Evolutionary conservation across 2,797 vertebrate genomes (phyloP).

Genomic region (Hirundo rustica): DNA sequence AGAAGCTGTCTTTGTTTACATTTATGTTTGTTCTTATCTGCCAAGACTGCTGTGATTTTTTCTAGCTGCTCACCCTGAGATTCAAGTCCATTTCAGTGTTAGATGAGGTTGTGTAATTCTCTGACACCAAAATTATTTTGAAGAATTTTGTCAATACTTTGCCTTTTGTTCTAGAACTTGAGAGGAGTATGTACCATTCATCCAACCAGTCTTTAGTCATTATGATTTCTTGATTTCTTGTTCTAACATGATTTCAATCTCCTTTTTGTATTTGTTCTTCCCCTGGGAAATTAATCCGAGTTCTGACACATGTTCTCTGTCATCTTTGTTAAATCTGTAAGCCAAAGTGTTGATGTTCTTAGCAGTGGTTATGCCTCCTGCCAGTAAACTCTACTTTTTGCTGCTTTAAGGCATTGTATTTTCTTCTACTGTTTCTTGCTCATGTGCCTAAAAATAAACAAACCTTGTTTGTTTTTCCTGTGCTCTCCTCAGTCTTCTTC

Average conservation of each 20-base stretch:
- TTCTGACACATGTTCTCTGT: constrained; percentile 68
- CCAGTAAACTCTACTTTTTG: not conserved
- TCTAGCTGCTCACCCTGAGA: not conserved
- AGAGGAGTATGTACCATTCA: not conserved
- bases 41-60: not conserved
- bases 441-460: not conserved
- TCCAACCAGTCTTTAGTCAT: not conserved
- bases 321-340: constrained; percentile 58
- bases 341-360: constrained; percentile 15
- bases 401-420: not conserved
- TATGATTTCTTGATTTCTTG: constrained; percentile 52
- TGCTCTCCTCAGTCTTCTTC: not conserved
- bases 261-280: constrained; percentile 45
- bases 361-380: not conserved
- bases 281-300: constrained; percentile 65
- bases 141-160: not conserved
- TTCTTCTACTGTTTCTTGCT: not conserved
- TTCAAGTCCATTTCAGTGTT: not conserved
- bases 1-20: not conserved
- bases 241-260: constrained; percentile 65
- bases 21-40: not conserved
- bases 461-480: not conserved
- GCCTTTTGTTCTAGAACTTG: not conserved
- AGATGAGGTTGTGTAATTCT: not conserved
- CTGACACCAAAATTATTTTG: not conserved